phyloP scores from a whole-genome alignment of 2,113 vertebrate species.

The Gasterosteus aculeatus region DNA sequence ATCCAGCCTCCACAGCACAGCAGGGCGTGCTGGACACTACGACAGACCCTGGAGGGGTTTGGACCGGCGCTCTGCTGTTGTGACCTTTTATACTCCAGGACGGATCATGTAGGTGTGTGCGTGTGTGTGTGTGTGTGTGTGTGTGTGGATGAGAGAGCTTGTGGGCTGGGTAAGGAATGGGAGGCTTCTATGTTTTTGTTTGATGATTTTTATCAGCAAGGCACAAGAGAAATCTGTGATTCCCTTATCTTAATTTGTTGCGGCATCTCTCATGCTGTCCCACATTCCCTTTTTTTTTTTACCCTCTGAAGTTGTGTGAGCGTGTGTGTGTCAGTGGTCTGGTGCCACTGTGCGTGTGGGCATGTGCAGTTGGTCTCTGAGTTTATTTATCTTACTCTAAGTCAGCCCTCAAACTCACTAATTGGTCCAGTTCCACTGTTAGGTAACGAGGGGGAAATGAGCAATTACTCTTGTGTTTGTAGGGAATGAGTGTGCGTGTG shows the following conservation, averaged over 20 bases:
- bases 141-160: neutral
- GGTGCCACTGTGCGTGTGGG: constrained; percentile 53
- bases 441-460: constrained; percentile 84
- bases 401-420: constrained; percentile 83
- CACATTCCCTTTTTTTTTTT: constrained; percentile 31
- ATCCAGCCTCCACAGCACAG: constrained; percentile 61
- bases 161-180: constrained; percentile 5
- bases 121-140: neutral
- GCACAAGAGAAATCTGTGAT: constrained; percentile 46
- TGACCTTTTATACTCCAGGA: constrained; percentile 53
- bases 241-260: constrained; percentile 59
- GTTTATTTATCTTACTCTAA: constrained; percentile 87
- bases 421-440: constrained; percentile 84
- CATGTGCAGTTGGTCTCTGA: constrained; percentile 77
- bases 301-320: constrained; percentile 14
- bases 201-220: constrained; percentile 54
- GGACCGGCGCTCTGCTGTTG: constrained; percentile 46
- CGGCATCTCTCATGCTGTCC: constrained; percentile 48
- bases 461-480: constrained; percentile 82
- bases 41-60: constrained; percentile 57
- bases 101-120: constrained; percentile 1
- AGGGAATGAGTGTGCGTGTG: constrained; percentile 55
- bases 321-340: constrained; percentile 6
- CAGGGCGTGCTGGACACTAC: constrained; percentile 54
- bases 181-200: constrained; percentile 50